Percentiles rank a stretch among this genome's conserved stretches.
Evolutionary conservation across 1,140 invertebrate genomes (phyloP).

Genomic region (Meloidogyne floridensis): DNA sequence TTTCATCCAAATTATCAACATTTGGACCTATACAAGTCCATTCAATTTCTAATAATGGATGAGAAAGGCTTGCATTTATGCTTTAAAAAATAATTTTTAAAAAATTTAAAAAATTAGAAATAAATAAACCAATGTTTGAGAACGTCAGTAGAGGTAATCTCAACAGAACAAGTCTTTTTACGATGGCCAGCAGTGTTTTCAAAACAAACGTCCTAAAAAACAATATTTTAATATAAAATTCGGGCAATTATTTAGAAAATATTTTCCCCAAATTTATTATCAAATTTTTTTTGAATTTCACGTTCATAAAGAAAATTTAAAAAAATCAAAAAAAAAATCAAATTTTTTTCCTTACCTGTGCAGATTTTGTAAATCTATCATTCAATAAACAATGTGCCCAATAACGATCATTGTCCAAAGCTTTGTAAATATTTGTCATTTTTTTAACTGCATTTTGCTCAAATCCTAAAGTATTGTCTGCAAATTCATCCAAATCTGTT

Average conservation of each 20-base stretch:
- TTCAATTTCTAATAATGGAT: constrained; percentile 67
- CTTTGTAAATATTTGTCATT: constrained; percentile 48
- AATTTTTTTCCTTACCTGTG: constrained; percentile 38
- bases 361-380: constrained; percentile 59
- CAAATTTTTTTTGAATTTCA: no score
- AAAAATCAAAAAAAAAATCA: background rate
- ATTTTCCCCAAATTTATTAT: no score
- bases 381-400: constrained; percentile 56
- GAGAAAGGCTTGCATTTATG: constrained; percentile 55
- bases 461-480: constrained; percentile 33
- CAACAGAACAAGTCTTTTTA: constrained; percentile 77
- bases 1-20: constrained; percentile 58
- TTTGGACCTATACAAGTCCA: constrained; percentile 66
- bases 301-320: no score
- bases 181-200: constrained; percentile 76
- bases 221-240: background rate
- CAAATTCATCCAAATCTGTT: constrained; percentile 28
- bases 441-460: constrained; percentile 47
- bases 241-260: no score
- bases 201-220: constrained; percentile 72
- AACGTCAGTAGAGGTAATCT: constrained; percentile 70
- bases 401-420: constrained; percentile 60
- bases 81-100: background rate
- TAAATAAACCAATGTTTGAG: constrained; percentile 59
- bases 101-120: constrained; percentile 13